Percentiles rank a stretch among this genome's conserved stretches.
Evolutionary conservation across 1,140 invertebrate species (phyloP).

Genomic region (Hyposmocoma kahamanoa): DNA sequence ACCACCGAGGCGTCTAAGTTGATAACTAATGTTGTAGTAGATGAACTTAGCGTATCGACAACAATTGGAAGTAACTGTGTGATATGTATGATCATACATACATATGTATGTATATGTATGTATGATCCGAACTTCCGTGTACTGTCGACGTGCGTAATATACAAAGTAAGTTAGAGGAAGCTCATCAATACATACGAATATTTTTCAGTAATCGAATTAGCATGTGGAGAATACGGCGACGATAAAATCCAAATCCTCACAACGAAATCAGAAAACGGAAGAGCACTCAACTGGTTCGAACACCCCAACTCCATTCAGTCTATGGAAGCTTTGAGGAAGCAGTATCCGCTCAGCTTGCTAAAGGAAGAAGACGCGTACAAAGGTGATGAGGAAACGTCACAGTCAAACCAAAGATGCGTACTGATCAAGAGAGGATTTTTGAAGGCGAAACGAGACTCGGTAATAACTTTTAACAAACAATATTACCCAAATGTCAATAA

Average conservation of each 20-base stretch:
- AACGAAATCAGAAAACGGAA: conserved; percentile 83
- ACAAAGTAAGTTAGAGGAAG: too few species aligned
- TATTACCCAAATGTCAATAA: too few species aligned
- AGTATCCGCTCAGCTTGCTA: conserved; percentile 65
- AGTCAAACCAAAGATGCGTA: conserved; percentile 80
- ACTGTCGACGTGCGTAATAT: too few species aligned
- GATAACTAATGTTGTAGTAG: too few species aligned
- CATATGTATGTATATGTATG: too few species aligned
- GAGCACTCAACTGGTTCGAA: conserved; percentile 79
- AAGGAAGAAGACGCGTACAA: conserved; percentile 44
- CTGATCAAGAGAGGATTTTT: conserved; percentile 80
- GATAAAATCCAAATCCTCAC: conserved; percentile 84
- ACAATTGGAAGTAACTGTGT: too few species aligned
- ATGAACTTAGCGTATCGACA: too few species aligned
- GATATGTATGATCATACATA: too few species aligned
- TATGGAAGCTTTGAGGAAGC: conserved; percentile 74
- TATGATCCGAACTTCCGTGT: too few species aligned
- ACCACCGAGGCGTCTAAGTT: too few species aligned
- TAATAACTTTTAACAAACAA: too few species aligned
- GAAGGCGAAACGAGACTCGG: conserved; percentile 82
- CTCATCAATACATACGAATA: neutral
- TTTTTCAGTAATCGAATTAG: conserved; percentile 87
- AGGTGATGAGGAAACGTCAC: conserved; percentile 79
- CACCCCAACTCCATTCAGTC: conserved; percentile 72
- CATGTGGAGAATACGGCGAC: conserved; percentile 91